A percentile compares a stretch with the other conserved stretches of the same genome.
Evolutionary conservation across 2,797 vertebrate genomes (phyloP).

Genomic region (Crax fasciolata): DNA sequence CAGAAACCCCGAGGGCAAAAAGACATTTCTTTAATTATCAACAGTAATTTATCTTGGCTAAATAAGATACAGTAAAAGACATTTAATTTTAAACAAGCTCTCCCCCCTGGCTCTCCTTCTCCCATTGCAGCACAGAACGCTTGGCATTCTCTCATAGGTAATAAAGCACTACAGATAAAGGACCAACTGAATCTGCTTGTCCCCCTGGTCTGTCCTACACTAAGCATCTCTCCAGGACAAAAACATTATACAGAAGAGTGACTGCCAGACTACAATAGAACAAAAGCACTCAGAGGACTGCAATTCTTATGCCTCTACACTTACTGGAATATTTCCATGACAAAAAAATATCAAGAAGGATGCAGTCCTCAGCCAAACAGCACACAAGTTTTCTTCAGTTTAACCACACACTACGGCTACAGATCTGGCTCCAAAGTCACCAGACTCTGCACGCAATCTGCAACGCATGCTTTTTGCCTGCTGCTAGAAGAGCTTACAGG

Average conservation of each 20-base stretch:
- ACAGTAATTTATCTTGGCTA: not conserved
- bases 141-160: not conserved
- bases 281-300: not conserved
- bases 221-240: not conserved
- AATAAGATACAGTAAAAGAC: not conserved
- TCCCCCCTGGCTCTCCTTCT: not conserved
- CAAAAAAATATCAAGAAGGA: not conserved
- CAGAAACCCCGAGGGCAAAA: not conserved
- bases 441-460: not conserved
- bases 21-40: not conserved
- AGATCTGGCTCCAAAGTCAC: not conserved
- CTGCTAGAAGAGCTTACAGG: fast-evolving
- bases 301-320: not conserved
- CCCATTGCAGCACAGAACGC: not conserved
- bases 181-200: not conserved
- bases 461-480: not conserved
- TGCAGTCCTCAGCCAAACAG: not conserved
- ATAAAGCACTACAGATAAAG: not conserved
- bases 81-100: not conserved
- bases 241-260: not conserved
- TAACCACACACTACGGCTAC: too few relatives aligned
- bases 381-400: not conserved
- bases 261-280: not conserved
- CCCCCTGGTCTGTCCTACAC: not conserved
- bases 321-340: fast-evolving